A percentile compares a stretch with the other conserved stretches of the same genome.
Conservation (phyloP, 2,888 invertebrate species). For the Ophion costatus region DNA sequence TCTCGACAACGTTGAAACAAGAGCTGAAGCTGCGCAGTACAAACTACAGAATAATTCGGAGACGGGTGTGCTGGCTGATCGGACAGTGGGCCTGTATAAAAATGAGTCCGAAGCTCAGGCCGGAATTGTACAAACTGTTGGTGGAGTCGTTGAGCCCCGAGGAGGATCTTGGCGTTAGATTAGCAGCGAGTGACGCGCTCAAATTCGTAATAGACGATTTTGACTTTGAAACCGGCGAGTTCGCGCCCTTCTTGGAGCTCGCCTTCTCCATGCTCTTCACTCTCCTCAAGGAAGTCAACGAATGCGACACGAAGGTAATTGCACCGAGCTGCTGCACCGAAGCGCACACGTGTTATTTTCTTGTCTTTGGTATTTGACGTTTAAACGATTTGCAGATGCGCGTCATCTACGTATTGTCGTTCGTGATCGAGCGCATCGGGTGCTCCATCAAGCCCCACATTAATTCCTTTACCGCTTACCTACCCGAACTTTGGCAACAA, state of each 20-base stretch:
- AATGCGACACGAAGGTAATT: constrained; percentile 95
- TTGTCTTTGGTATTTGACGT: constrained; percentile 55
- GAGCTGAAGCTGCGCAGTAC: constrained; percentile 93
- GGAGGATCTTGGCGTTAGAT: constrained; percentile 95
- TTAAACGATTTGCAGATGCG: constrained; percentile 88
- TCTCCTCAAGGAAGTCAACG: constrained; percentile 93
- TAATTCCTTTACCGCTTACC: constrained; percentile 90
- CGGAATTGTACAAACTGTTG: constrained; percentile 91
- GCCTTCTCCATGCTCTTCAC: constrained; percentile 92
- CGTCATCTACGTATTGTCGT: constrained; percentile 94
- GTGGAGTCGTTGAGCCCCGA: constrained; percentile 89
- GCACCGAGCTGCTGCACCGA: neutral
- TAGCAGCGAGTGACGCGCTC: constrained; percentile 94
- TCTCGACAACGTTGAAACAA: constrained; percentile 90
- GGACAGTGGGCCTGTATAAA: constrained; percentile 93
- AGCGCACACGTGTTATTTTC: neutral
- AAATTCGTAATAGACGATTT: constrained; percentile 95
- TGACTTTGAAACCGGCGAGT: constrained; percentile 94
- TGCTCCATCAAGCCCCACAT: constrained; percentile 89
- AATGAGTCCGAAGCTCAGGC: constrained; percentile 90
- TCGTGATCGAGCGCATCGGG: constrained; percentile 94
- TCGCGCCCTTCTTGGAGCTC: constrained; percentile 92
- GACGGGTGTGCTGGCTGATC: constrained; percentile 93
- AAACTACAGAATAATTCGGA: constrained; percentile 92
- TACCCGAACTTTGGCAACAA: constrained; percentile 95